These are phyloP conservation scores for Drosophila neotestacea DNA, from an alignment of 2,888 invertebrate genomes.

Conservation along the genomic window DNA sequence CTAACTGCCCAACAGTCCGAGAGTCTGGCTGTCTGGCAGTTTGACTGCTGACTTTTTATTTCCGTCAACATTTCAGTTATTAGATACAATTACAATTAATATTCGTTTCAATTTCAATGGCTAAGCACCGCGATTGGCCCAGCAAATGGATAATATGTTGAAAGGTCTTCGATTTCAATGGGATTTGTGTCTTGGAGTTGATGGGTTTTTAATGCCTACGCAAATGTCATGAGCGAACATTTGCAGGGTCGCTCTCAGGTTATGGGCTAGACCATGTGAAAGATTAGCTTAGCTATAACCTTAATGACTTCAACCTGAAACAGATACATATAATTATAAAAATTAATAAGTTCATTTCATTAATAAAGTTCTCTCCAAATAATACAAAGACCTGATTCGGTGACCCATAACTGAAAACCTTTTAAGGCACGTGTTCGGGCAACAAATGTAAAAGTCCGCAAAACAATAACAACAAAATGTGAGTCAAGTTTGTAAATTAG, in stretches of 20 bases:
- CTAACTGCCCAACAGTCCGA: conserved; percentile 1
- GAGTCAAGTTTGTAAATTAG: conserved; percentile 51
- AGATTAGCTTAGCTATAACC: conserved; percentile 23
- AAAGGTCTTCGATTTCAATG: conserved; percentile 67
- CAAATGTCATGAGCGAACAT: conserved; percentile 75
- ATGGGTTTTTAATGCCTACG: conserved; percentile 69
- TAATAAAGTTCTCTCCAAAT: conserved; percentile 9
- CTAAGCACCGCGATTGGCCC: conserved; percentile 26
- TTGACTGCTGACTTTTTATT: conserved; percentile 45
- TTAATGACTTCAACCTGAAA: not conserved
- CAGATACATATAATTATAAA: not conserved
- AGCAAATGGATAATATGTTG: conserved; percentile 37
- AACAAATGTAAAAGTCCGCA: conserved; percentile 18
- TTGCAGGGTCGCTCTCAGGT: conserved; percentile 60
- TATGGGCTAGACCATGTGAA: conserved; percentile 38
- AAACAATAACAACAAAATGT: conserved; percentile 13
- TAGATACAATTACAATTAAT: conserved; percentile 78
- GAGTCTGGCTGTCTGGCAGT: conserved; percentile 12
- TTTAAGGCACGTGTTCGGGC: conserved; percentile 16
- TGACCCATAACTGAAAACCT: conserved; percentile 42
- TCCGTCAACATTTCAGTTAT: conserved; percentile 76
- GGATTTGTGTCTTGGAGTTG: conserved; percentile 42
- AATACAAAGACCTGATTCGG: conserved; percentile 29
- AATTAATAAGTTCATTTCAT: conserved; percentile 1
- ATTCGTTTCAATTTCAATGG: conserved; percentile 60